Conservation (phyloP, 2,113 vertebrate genomes). For the Synchiropus splendidus region DNA sequence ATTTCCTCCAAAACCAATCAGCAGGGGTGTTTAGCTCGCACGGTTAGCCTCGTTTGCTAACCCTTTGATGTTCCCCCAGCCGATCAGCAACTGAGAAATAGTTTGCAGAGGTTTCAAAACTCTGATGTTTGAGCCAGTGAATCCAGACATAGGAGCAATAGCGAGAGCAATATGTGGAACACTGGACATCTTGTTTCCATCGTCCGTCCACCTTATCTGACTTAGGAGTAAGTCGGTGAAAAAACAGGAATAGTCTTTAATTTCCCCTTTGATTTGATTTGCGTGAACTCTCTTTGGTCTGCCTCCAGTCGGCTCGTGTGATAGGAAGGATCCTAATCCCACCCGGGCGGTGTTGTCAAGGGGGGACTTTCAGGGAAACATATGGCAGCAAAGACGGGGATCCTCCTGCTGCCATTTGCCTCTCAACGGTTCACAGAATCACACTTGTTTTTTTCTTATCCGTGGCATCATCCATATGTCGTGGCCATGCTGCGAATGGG, state of each 20-base stretch:
- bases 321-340: slow-evolving; percentile 27
- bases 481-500: slow-evolving; percentile 4
- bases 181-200: slow-evolving; percentile 22
- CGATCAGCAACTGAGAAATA: too few relatives aligned
- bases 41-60: too few relatives aligned
- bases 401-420: slow-evolving; percentile 12
- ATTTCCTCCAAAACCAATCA: too few relatives aligned
- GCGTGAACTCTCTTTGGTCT: slow-evolving; percentile 22
- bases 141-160: background rate
- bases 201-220: slow-evolving; percentile 21
- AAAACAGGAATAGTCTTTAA: slow-evolving; percentile 32
- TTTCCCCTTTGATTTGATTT: slow-evolving; percentile 43
- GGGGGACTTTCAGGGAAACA: slow-evolving; percentile 16
- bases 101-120: too few relatives aligned
- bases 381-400: slow-evolving; percentile 21
- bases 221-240: slow-evolving; percentile 17
- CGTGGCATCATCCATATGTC: slow-evolving; percentile 1
- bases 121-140: too few relatives aligned
- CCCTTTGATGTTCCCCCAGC: too few relatives aligned
- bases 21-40: too few relatives aligned
- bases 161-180: slow-evolving; percentile 6
- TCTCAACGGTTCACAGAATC: slow-evolving; percentile 10
- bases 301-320: slow-evolving; percentile 16
- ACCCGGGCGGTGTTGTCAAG: slow-evolving; percentile 19
- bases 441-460: slow-evolving; percentile 8